Evolutionary conservation across 1,140 invertebrate species (phyloP).

Genomic region (Periplaneta americana): DNA sequence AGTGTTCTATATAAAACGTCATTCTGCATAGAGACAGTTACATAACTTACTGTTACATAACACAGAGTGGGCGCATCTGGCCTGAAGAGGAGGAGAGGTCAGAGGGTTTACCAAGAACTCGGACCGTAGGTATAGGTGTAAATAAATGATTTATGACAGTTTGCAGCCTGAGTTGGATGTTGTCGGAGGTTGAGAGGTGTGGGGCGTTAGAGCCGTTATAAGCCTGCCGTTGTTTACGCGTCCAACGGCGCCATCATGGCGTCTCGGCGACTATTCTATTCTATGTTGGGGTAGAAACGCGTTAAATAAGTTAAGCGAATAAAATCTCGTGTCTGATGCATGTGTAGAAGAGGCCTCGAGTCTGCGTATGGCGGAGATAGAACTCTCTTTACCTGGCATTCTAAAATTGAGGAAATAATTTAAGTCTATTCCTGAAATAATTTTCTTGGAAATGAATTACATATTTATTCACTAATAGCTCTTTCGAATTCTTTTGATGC

Average conservation of each 20-base stretch:
- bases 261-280: not conserved
- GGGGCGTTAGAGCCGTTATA: not conserved
- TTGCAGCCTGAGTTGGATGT: not conserved
- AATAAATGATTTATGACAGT: not conserved
- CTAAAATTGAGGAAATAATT: too few relatives aligned
- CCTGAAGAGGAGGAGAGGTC: not conserved
- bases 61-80: not conserved
- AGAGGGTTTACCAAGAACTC: not conserved
- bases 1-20: too few relatives aligned
- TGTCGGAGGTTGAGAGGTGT: not conserved
- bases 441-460: too few relatives aligned
- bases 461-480: too few relatives aligned
- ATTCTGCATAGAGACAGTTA: not conserved
- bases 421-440: too few relatives aligned
- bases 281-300: not conserved
- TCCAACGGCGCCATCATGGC: not conserved
- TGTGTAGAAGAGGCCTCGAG: not conserved
- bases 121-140: not conserved
- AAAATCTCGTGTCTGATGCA: not conserved
- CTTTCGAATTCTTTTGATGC: too few relatives aligned
- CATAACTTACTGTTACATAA: not conserved
- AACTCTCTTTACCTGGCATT: too few relatives aligned
- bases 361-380: not conserved
- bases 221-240: not conserved
- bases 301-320: not conserved